Conservation (phyloP, 2,888 invertebrate genomes). For the Electrophaes corylata region DNA sequence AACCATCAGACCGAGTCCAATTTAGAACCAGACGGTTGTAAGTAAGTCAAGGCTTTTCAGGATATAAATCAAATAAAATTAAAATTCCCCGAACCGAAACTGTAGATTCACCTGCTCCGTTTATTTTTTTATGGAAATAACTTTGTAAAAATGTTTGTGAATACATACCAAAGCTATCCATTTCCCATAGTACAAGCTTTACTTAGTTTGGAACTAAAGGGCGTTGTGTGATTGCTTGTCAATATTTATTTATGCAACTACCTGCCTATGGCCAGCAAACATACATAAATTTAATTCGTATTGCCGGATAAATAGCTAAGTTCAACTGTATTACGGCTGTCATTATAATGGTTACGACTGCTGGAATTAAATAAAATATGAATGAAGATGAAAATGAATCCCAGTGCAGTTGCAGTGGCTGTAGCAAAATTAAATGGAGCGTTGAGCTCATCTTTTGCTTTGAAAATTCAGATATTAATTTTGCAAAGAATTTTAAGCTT, state of each 20-base stretch:
- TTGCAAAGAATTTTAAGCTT: conserved; percentile 16
- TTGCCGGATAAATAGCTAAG: too few species aligned
- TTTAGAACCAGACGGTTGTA: conserved; percentile 2
- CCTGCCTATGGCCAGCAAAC: too few species aligned
- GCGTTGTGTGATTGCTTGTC: too few species aligned
- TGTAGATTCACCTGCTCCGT: neutral
- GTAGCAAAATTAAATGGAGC: conserved; percentile 35
- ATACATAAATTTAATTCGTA: too few species aligned
- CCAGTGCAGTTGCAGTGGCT: conserved; percentile 44
- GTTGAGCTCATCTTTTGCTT: conserved; percentile 15
- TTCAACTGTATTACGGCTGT: too few species aligned
- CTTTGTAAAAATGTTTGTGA: neutral
- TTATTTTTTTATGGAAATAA: neutral
- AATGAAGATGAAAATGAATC: conserved; percentile 53
- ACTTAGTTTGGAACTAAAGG: too few species aligned
- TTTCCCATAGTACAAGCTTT: too few species aligned
- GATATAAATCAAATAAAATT: neutral
- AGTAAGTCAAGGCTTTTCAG: neutral
- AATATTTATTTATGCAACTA: too few species aligned
- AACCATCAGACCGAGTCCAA: neutral
- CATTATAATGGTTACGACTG: neutral
- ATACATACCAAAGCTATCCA: too few species aligned
- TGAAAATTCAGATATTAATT: conserved; percentile 19
- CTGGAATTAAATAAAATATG: conserved; percentile 57
- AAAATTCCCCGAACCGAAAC: neutral